Conservation (phyloP, 2,888 invertebrate genomes). For the Beris morrisii region DNA sequence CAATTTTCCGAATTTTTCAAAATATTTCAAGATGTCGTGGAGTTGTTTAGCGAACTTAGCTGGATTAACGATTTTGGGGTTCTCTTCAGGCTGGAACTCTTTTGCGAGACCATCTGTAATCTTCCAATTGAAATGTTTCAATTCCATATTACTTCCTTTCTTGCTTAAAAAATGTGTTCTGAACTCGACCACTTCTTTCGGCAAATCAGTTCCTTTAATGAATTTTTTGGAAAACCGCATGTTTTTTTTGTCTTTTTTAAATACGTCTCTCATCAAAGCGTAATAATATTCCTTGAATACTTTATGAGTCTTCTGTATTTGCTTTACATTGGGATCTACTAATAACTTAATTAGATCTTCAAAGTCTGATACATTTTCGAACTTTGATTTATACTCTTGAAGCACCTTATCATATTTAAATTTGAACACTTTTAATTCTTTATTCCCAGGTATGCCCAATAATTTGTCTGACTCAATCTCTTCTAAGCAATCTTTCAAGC, state of each 20-base stretch:
- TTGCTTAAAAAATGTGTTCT: background rate
- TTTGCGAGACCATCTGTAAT: constrained; percentile 11
- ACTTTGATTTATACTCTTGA: background rate
- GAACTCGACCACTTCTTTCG: background rate
- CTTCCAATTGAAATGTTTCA: background rate
- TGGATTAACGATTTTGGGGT: background rate
- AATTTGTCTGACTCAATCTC: background rate
- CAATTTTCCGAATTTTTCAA: background rate
- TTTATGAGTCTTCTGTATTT: constrained; percentile 5
- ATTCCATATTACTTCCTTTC: constrained; percentile 7
- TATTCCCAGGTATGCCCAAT: too few species aligned
- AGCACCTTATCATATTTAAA: too few species aligned
- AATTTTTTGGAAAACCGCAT: background rate
- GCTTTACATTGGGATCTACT: background rate
- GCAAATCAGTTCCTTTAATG: background rate
- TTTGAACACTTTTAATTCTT: too few species aligned
- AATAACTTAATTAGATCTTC: constrained; percentile 2
- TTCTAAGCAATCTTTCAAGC: background rate
- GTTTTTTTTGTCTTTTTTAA: background rate
- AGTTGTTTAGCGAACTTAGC: constrained; percentile 15
- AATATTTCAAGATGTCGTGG: background rate
- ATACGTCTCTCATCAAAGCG: constrained; percentile 7
- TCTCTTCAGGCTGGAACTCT: background rate
- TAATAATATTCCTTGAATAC: background rate
- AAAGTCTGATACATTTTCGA: constrained; percentile 10